Evolutionary conservation across 2,797 vertebrate genomes (phyloP), one percentile per base, ranked within the genome.

Genomic region (Natrix natrix): DNA sequence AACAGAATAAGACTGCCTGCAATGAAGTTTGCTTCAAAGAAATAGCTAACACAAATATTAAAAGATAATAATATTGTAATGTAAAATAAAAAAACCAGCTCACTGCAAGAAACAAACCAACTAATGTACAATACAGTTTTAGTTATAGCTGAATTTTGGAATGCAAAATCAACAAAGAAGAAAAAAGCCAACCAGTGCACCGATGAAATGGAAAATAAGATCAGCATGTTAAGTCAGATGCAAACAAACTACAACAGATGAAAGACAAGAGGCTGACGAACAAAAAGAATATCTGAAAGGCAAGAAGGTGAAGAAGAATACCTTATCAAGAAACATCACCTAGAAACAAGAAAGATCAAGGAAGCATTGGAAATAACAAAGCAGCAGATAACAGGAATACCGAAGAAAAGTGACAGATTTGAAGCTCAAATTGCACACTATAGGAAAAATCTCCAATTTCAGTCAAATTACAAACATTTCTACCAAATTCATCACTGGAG

Each of bases 1-100:
- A 32, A 37, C 66, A 17, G 66, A 74, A 74, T 74, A 74, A 74
- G 66, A 37, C 14, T 74, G n/a, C n/a, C n/a, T 74, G n/a, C 14
- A 74, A 17, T 74, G 66, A 74, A 74, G n/a, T 74, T 74, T 37
- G 66, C 17, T 74, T 37, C 66, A 94, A 95, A 69, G 24, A 74
- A 74, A 74, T 6, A 74, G 66, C n/a, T 74, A 74, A 74, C n/a
- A 74, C n/a, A 32, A 74, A 74, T 74, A 74, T 37, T 74, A 74
- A 32, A 37, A 74, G 66, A 37, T 74, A 74, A 17, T 74, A 17
- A 37, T 37, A 32, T n/a, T 74, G 66, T 74, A 74, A 74, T 74
- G 37, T 74, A 32, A 32, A 74, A 74, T 8, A 74, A 37, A 37
- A 74, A 74, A 74, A 17, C 63, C 12, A n/a, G 5, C 28, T 69